Percentiles rank a stretch among this genome's conserved stretches.
Conservation (phyloP, 2,888 invertebrate species). For the Andrena minutula region DNA sequence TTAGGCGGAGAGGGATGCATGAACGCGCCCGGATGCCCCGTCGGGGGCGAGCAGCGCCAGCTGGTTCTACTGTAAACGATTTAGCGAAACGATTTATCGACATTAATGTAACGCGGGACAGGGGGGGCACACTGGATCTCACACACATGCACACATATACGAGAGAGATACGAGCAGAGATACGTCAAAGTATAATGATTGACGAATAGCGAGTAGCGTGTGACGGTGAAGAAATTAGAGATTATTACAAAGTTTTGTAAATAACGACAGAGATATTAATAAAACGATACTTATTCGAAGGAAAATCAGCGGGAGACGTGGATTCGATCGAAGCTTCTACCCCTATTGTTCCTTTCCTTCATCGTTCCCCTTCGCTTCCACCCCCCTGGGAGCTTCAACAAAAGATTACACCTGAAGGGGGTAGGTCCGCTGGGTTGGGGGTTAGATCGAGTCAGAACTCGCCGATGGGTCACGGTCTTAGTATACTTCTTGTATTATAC, state of each 20-base stretch:
- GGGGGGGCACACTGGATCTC: background rate
- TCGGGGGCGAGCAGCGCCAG: background rate
- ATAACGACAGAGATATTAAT: constrained; percentile 85
- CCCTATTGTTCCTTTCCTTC: no score
- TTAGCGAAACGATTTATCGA: constrained; percentile 66
- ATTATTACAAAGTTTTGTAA: constrained; percentile 85
- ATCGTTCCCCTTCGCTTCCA: no score
- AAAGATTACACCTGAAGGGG: no score
- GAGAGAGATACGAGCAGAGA: constrained; percentile 16
- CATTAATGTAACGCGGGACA: constrained; percentile 61
- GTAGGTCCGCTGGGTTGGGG: no score
- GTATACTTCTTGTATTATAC: no score
- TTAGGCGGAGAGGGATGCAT: constrained; percentile 23
- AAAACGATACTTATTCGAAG: constrained; percentile 82
- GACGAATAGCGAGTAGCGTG: constrained; percentile 80
- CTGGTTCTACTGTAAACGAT: constrained; percentile 51
- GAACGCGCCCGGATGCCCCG: background rate
- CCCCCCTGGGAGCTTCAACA: no score
- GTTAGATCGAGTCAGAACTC: no score
- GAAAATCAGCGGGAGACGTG: constrained; percentile 19
- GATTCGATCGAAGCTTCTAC: background rate
- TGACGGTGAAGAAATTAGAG: constrained; percentile 80
- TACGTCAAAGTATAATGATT: constrained; percentile 69
- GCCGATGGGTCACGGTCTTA: no score
- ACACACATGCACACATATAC: constrained; percentile 10